These are phyloP conservation scores for Nebria ingens DNA, from an alignment of 1,140 invertebrate species.

Conservation along the genomic window DNA sequence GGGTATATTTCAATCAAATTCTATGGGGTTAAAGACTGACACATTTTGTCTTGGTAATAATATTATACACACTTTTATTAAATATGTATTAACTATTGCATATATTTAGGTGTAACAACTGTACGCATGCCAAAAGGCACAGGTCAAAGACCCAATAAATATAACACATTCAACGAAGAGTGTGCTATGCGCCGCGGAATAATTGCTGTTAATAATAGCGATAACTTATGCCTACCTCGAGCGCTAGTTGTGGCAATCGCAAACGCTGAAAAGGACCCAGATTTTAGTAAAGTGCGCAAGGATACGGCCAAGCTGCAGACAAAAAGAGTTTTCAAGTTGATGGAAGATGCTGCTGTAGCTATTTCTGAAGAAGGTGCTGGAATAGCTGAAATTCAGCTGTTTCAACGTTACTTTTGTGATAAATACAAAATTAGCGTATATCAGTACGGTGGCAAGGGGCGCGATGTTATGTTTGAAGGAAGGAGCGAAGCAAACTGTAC, in stretches of 20 bases:
- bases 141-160: neutral
- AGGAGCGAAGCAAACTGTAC: neutral
- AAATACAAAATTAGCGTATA: conserved; percentile 14
- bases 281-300: neutral
- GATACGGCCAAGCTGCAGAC: neutral
- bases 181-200: conserved; percentile 11
- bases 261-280: conserved; percentile 1
- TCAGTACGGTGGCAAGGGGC: conserved; percentile 4
- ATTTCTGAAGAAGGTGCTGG: neutral
- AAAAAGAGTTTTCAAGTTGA: neutral
- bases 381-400: conserved; percentile 1
- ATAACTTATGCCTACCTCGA: conserved; percentile 13
- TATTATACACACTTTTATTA: no score
- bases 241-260: conserved; percentile 14
- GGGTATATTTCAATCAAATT: neutral
- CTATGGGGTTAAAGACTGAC: neutral
- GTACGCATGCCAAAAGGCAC: neutral
- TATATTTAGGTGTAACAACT: no score
- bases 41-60: neutral
- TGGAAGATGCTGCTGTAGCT: neutral
- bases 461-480: conserved; percentile 3
- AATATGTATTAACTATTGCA: no score
- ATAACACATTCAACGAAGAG: conserved; percentile 13
- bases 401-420: conserved; percentile 13
- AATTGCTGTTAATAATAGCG: conserved; percentile 12